These are phyloP conservation scores for Nematopogon swammerdamellus DNA, from an alignment of 2,888 invertebrate species.

Conservation along the genomic window DNA sequence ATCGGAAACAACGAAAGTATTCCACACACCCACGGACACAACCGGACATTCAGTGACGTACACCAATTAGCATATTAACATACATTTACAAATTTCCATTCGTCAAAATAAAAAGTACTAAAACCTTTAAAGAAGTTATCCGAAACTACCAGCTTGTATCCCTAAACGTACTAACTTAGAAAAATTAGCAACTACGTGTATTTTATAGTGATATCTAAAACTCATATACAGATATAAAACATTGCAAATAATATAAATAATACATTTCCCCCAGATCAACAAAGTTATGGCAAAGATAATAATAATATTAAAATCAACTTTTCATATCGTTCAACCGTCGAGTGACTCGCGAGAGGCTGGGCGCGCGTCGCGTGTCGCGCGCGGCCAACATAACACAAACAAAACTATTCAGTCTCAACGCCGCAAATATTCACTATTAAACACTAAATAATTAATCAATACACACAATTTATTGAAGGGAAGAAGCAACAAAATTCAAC, in stretches of 20 bases:
- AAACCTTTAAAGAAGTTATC: neutral
- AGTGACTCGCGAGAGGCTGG: too few relatives aligned
- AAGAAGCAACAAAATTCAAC: constrained; percentile 28
- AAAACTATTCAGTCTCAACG: constrained; percentile 57
- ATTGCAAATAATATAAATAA: constrained; percentile 31
- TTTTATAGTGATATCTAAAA: constrained; percentile 24
- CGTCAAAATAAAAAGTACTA: neutral
- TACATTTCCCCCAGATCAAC: constrained; percentile 25
- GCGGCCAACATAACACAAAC: too few relatives aligned
- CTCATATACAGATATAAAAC: constrained; percentile 55
- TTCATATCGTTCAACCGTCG: too few relatives aligned
- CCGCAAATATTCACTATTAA: constrained; percentile 27
- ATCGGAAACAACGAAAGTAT: constrained; percentile 31
- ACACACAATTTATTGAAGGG: neutral
- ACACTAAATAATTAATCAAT: neutral
- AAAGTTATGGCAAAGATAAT: neutral
- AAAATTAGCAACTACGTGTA: constrained; percentile 33
- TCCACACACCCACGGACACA: constrained; percentile 37
- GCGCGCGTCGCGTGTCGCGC: too few relatives aligned
- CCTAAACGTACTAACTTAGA: constrained; percentile 40
- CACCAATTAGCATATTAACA: constrained; percentile 39
- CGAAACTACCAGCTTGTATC: constrained; percentile 30
- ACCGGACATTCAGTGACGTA: constrained; percentile 52
- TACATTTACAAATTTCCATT: neutral
- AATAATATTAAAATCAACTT: too few relatives aligned